Evolutionary conservation across 2,797 vertebrate genomes (phyloP).

Genomic region (Spheniscus humboldti): DNA sequence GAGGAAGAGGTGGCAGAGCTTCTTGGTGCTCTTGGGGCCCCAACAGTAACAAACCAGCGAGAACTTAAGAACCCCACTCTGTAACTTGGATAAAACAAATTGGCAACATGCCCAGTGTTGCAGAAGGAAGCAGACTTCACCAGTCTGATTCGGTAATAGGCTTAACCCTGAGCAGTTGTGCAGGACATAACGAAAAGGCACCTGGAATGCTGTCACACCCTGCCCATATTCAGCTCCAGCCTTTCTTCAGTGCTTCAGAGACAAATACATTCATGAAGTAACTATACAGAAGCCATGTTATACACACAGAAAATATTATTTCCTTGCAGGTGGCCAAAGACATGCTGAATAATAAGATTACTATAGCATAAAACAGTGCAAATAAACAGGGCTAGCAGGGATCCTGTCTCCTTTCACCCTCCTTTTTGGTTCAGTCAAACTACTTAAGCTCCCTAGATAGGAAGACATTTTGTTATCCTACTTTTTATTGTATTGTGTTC

Average conservation of each 20-base stretch:
- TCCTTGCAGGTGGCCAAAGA: not conserved
- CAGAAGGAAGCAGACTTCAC: not conserved
- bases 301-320: not conserved
- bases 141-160: not conserved
- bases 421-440: not conserved
- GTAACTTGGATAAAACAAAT: not conserved
- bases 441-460: not conserved
- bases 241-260: not conserved
- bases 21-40: rapidly evolving
- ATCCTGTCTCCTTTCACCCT: not conserved
- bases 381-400: not conserved
- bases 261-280: not conserved
- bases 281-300: not conserved
- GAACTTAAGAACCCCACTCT: not conserved
- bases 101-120: not conserved
- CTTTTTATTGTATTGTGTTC: not conserved
- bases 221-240: not conserved
- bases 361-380: not conserved
- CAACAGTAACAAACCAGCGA: rapidly evolving
- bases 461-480: not conserved
- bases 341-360: not conserved
- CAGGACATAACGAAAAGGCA: not conserved
- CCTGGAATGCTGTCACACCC: not conserved
- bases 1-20: not conserved
- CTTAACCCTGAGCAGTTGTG: not conserved